phyloP scores from a whole-genome alignment of 1,140 invertebrate species.

The Physella acuta region DNA sequence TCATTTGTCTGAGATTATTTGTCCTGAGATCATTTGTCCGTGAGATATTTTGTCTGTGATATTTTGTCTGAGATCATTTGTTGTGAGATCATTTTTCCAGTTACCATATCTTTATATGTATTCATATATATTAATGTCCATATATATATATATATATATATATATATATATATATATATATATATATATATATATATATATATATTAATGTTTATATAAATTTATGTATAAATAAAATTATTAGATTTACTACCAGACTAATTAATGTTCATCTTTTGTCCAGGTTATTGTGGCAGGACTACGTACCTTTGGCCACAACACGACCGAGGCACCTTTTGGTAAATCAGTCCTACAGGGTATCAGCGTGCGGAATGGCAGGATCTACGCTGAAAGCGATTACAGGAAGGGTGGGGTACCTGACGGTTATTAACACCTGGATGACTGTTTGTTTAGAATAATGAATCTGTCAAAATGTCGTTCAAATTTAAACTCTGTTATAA shows the following conservation, averaged over 20 bases:
- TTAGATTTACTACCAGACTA: too few species aligned
- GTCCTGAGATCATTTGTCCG: too few species aligned
- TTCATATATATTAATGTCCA: not conserved
- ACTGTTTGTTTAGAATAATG: too few species aligned
- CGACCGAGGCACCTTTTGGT: constrained; percentile 22
- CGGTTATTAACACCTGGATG: constrained; percentile 37
- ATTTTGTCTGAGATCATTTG: too few species aligned
- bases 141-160: not conserved
- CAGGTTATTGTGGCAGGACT: constrained; percentile 34
- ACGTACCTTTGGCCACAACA: constrained; percentile 31
- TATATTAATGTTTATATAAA: not conserved
- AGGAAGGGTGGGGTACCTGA: constrained; percentile 41
- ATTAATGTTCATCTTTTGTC: not conserved
- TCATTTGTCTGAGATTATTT: too few species aligned
- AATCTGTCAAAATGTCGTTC: too few species aligned
- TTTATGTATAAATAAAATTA: not conserved
- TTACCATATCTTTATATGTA: not conserved
- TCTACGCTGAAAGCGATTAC: constrained; percentile 39
- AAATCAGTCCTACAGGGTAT: constrained; percentile 40
- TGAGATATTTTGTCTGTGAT: too few species aligned
- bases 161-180: not conserved
- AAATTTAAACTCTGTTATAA: too few species aligned
- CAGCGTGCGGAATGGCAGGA: constrained; percentile 5
- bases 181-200: not conserved
- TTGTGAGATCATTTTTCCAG: not conserved